Conservation (phyloP, 2,797 vertebrate species). For the Sphenopsis melanotis region DNA sequence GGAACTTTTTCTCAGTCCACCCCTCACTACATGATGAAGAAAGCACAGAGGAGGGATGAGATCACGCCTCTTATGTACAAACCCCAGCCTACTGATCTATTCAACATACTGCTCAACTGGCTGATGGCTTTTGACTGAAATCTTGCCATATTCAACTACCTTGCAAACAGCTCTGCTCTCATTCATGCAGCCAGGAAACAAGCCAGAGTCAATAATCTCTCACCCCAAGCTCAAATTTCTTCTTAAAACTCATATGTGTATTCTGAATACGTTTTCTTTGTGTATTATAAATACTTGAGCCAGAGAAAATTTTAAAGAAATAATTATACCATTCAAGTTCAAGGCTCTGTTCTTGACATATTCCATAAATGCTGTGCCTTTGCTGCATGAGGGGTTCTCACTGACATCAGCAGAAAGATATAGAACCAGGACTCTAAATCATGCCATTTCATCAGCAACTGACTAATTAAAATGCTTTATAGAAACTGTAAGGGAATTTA, state of each 20-base stretch:
- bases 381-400: not conserved
- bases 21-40: not conserved
- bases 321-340: not conserved
- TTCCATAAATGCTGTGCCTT: not conserved
- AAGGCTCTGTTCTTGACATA: not conserved
- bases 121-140: not conserved
- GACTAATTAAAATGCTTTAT: not conserved
- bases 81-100: not conserved
- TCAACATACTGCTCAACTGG: not conserved
- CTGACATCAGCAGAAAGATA: not conserved
- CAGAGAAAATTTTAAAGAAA: constrained; percentile 41
- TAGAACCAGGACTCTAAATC: not conserved
- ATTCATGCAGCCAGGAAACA: not conserved
- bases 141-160: not conserved
- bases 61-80: not conserved
- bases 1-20: not conserved
- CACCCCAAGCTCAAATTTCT: constrained; percentile 4
- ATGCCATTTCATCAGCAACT: not conserved
- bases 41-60: not conserved
- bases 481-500: not conserved
- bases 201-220: constrained; percentile 24
- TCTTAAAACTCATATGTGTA: constrained; percentile 9
- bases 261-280: constrained; percentile 21
- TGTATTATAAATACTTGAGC: not conserved
- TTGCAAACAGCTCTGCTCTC: constrained; percentile 24